A percentile compares a stretch with the other conserved stretches of the same genome.
Conservation (phyloP, 2,888 invertebrate species). For the Xestia xanthographa region DNA sequence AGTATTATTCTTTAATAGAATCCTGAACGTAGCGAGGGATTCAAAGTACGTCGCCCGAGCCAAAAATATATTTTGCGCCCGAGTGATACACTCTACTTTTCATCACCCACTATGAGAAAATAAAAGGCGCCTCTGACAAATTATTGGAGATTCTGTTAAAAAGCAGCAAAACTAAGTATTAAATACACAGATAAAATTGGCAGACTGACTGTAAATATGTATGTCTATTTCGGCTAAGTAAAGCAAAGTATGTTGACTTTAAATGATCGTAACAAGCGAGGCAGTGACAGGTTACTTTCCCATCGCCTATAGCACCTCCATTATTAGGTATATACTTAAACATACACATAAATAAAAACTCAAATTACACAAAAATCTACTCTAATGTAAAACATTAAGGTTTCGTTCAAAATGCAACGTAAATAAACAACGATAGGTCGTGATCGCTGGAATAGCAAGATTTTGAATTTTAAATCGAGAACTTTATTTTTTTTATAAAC, state of each 20-base stretch:
- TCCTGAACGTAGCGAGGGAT: no score
- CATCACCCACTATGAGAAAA: no score
- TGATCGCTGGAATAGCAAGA: slow-evolving; percentile 71
- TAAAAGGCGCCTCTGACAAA: background rate
- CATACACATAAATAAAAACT: slow-evolving; percentile 35
- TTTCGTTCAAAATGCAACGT: slow-evolving; percentile 44
- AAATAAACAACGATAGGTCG: slow-evolving; percentile 51
- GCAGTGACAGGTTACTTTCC: slow-evolving; percentile 55
- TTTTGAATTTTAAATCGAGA: slow-evolving; percentile 75
- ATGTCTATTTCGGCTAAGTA: slow-evolving; percentile 42
- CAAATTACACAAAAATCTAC: slow-evolving; percentile 37
- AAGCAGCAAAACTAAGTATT: background rate
- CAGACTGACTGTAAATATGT: background rate
- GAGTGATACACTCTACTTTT: no score
- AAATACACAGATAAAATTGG: background rate
- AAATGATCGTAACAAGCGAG: slow-evolving; percentile 47
- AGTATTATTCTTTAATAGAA: no score
- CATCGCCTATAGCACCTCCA: slow-evolving; percentile 29
- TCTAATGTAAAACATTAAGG: slow-evolving; percentile 36
- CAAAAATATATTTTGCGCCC: no score
- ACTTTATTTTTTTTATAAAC: slow-evolving; percentile 61
- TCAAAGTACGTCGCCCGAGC: no score
- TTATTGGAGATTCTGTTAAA: background rate
- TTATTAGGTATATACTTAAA: slow-evolving; percentile 53
- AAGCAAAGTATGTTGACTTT: slow-evolving; percentile 55